Percentiles rank a stretch among this genome's conserved stretches.
Evolutionary conservation across 37 sponge, comb jelly and placozoan genomes (phyloP).

Genomic region (Ephydatia muelleri): DNA sequence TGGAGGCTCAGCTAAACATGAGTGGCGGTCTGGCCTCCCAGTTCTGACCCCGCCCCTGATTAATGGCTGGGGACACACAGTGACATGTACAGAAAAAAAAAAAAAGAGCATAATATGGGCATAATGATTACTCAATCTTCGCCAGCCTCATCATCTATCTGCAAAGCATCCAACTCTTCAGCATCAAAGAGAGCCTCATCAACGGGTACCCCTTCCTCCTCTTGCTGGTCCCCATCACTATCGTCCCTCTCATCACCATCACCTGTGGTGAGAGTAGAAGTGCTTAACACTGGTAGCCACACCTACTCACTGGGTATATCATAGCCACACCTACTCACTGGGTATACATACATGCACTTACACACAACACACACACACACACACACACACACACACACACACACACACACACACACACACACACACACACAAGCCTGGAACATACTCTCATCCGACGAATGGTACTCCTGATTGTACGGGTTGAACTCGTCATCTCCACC

Average conservation of each 20-base stretch:
- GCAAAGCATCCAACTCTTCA: constrained; percentile 29
- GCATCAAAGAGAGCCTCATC: constrained; percentile 60
- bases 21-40: too few relatives aligned
- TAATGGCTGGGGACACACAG: background rate
- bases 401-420: too few relatives aligned
- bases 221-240: background rate
- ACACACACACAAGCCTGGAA: background rate
- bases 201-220: constrained; percentile 16
- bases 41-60: background rate
- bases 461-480: background rate
- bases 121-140: background rate
- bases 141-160: constrained; percentile 16
- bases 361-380: too few relatives aligned
- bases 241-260: constrained; percentile 1
- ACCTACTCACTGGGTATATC: too few relatives aligned
- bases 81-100: background rate
- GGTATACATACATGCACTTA: too few relatives aligned
- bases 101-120: background rate
- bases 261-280: background rate
- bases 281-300: background rate
- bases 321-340: too few relatives aligned
- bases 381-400: too few relatives aligned
- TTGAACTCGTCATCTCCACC: background rate
- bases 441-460: background rate
- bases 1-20: background rate